Evolutionary conservation across 2,888 invertebrate species (phyloP).

Genomic region (Stenolophus ochropezus): DNA sequence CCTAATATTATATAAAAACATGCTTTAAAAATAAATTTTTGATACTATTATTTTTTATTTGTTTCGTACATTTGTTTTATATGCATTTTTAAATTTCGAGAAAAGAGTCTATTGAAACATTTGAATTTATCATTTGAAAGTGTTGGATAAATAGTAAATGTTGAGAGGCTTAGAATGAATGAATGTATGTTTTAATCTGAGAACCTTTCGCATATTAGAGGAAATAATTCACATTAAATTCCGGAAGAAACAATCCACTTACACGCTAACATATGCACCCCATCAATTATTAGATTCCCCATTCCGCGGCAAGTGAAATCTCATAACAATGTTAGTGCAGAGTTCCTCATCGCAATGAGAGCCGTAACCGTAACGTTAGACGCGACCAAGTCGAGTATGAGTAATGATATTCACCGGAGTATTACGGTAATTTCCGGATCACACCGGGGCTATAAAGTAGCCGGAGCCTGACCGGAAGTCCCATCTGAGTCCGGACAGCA

Average conservation of each 20-base stretch:
- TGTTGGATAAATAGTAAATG: too few relatives aligned
- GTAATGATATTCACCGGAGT: conserved; percentile 49
- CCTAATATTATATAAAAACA: too few relatives aligned
- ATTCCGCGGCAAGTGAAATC: conserved; percentile 1
- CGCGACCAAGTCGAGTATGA: conserved; percentile 34
- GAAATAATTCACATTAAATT: neutral
- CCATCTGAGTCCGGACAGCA: conserved; percentile 49
- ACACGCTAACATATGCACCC: neutral
- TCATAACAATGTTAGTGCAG: conserved; percentile 12
- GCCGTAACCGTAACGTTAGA: conserved; percentile 20
- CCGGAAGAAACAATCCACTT: neutral
- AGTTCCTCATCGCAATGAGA: conserved; percentile 5
- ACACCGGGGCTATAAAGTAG: conserved; percentile 48
- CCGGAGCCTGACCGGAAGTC: conserved; percentile 44
- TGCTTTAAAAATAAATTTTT: too few relatives aligned
- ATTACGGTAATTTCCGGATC: conserved; percentile 53
- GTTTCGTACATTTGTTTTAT: too few relatives aligned
- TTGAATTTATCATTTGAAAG: too few relatives aligned
- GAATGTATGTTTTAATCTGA: too few relatives aligned
- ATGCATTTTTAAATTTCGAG: too few relatives aligned
- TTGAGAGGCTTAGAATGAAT: too few relatives aligned
- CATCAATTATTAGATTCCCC: neutral
- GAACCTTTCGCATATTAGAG: too few relatives aligned
- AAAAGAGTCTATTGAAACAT: too few relatives aligned
- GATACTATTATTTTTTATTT: too few relatives aligned